These are phyloP conservation scores for Chesias legatella DNA, from an alignment of 2,888 invertebrate species.

Conservation along the genomic window DNA sequence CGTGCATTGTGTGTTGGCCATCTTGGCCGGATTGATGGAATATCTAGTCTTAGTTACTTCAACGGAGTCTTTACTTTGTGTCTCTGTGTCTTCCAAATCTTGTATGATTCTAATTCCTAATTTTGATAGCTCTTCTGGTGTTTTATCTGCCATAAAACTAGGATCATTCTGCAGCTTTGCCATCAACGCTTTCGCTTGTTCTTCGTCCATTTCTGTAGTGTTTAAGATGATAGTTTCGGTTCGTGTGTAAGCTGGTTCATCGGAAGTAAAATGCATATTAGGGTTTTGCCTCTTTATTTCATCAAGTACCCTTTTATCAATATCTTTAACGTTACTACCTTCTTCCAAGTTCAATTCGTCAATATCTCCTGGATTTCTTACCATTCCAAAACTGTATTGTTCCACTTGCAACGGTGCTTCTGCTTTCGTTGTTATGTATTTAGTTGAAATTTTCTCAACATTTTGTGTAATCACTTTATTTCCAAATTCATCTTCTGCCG, in stretches of 20 bases:
- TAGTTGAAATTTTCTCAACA: slow-evolving; percentile 66
- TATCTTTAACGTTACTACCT: slow-evolving; percentile 64
- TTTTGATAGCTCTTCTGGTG: slow-evolving; percentile 64
- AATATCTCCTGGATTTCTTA: slow-evolving; percentile 59
- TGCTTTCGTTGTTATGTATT: slow-evolving; percentile 60
- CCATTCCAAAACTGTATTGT: slow-evolving; percentile 70
- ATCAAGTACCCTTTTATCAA: slow-evolving; percentile 64
- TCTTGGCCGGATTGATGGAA: slow-evolving; percentile 63
- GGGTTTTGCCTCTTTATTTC: slow-evolving; percentile 72
- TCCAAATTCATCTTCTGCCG: slow-evolving; percentile 72
- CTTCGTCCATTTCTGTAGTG: slow-evolving; percentile 69
- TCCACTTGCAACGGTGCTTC: slow-evolving; percentile 74
- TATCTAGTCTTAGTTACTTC: slow-evolving; percentile 70
- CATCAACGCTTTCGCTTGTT: slow-evolving; percentile 69
- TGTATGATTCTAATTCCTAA: slow-evolving; percentile 67
- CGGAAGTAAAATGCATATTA: slow-evolving; percentile 68
- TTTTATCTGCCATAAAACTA: slow-evolving; percentile 68
- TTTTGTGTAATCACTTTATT: slow-evolving; percentile 75
- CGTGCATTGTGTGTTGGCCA: slow-evolving; percentile 56
- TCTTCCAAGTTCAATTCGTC: slow-evolving; percentile 65
- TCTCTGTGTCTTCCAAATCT: slow-evolving; percentile 65
- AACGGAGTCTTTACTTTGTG: slow-evolving; percentile 46
- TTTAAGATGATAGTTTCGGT: slow-evolving; percentile 79
- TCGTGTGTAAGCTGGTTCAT: slow-evolving; percentile 69
- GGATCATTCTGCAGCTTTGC: slow-evolving; percentile 71